Base-by-base conservation (phyloP, 2,888 invertebrate genomes). In the Acholoe squamosa region DNA sequence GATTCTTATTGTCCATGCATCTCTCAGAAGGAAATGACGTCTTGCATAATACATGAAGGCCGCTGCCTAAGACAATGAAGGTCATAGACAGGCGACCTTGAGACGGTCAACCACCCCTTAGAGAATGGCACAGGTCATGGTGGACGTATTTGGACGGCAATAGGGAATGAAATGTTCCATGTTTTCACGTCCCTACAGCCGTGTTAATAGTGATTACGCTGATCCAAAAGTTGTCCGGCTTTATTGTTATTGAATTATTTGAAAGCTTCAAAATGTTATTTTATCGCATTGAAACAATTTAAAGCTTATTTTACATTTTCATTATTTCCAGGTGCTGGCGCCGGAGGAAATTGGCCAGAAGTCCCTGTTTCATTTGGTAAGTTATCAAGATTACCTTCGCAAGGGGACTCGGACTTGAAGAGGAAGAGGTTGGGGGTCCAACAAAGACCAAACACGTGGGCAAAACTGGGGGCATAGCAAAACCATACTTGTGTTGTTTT, bases 291-390 rank as follows among this genome's bases (percentile, higher is more conserved):
- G 43, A 43, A 43, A 43, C 43, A 43, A 43, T 10, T 43, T 3
- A 43, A 22, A 71, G 16, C 31, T 71, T 0, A 14, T 71, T 5
- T 71, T 14, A 25, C 14, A 5, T 71, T 28, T 25, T 71, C 28
- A 71, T 80, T 33, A 34, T 80, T 54, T 54, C 28, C 54, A 86
- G 86, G 33, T 54, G 5, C 19, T 22, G 56, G 54, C 14, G 86
- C 5, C 3, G 86, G 54, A 28, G 54, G 86, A n/a, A 31, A 16
- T 7, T 86, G 86, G 86, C 86, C 86, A 31, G 80, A 80, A n/a
- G 86, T 86, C 19, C 86, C 86, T 14, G 86, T 86, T 14, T 86
- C 86, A 5, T 86, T 86, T 28, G 86, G 86, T 86, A 54, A 86
- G 80, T 80, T 14, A 43, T 43, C 43, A 10, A 10, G 5, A 43